Evolutionary conservation across 2,113 vertebrate genomes (phyloP), one percentile per base, ranked within the genome.

Genomic region (Suricata suricatta): DNA sequence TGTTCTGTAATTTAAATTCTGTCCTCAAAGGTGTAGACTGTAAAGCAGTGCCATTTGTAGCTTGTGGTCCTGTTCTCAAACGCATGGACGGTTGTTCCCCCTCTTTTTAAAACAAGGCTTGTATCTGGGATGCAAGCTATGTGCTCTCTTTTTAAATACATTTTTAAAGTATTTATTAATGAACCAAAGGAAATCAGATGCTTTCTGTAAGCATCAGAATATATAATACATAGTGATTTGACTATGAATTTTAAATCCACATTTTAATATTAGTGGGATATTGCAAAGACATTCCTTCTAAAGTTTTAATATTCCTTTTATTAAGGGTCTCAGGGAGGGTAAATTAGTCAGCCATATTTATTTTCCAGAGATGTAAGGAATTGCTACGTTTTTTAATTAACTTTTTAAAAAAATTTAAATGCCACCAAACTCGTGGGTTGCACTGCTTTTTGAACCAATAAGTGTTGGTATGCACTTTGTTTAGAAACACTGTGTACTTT

Each of bases 101-200:
- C 98, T 44, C 50, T 97, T 98, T 99, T 96, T 94, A 96, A 98
- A 99, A 99, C 99, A 98, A 99, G 99, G 99, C 98, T 99, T 99
- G 98, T 99, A 99, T 98, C 99, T 99, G 99, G 99, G 98, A 99
- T 99, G 98, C 99, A 98, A 98, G 99, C 99, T 99, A 98, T 99
- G 98, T 99, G 98, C 99, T 99, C 99, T 99, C 99, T 99, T 99
- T 99, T 99, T 99, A 99, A 99, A 98, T 98, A 97, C 98, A 98
- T 99, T 99, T 98, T 98, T 98, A 99, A 99, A 99, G 99, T 99
- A 99, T 99, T 99, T 99, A 99, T 99, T 99, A 98, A 98, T 98
- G 98, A 99, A 99, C 99, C 99, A 99, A 99, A 99, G 99, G 99
- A 99, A 98, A 99, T 97, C 84, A 95, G 98, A 98, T 99, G 99